These are phyloP conservation scores for Rhineura floridana DNA, from an alignment of 2,113 vertebrate genomes.

Conservation along the genomic window DNA sequence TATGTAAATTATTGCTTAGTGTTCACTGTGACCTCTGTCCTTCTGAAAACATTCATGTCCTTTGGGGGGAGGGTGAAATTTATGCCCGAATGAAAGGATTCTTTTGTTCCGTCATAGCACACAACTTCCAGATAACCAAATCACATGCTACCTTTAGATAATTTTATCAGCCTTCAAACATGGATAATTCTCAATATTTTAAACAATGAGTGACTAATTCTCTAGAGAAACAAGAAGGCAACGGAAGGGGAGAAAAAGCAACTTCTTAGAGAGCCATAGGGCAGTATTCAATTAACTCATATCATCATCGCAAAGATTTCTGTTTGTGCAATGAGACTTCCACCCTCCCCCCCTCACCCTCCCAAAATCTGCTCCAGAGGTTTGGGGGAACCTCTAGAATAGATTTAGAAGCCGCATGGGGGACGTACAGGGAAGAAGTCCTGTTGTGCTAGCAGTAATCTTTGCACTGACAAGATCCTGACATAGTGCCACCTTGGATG, in stretches of 20 bases:
- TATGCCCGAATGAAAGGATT: neutral
- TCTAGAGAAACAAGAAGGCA: neutral
- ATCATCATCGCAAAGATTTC: no score
- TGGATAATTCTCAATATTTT: constrained; percentile 53
- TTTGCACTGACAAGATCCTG: no score
- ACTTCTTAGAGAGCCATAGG: no score
- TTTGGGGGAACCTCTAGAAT: no score
- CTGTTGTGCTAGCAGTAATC: no score
- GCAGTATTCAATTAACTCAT: no score
- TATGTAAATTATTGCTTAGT: neutral
- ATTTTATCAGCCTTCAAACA: neutral
- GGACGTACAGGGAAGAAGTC: no score
- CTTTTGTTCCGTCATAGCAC: constrained; percentile 30
- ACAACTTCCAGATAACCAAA: constrained; percentile 1
- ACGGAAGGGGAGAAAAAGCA: neutral
- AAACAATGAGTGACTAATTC: neutral
- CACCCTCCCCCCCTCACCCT: no score
- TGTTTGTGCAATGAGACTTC: no score
- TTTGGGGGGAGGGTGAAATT: neutral
- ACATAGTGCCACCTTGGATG: no score
- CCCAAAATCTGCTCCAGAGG: no score
- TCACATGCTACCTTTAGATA: constrained; percentile 6
- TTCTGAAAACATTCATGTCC: constrained; percentile 26
- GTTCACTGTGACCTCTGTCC: neutral
- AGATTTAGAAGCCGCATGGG: no score